These are phyloP conservation scores for Calidris pugnax DNA, from an alignment of 2,113 vertebrate species.

Conservation along the genomic window DNA sequence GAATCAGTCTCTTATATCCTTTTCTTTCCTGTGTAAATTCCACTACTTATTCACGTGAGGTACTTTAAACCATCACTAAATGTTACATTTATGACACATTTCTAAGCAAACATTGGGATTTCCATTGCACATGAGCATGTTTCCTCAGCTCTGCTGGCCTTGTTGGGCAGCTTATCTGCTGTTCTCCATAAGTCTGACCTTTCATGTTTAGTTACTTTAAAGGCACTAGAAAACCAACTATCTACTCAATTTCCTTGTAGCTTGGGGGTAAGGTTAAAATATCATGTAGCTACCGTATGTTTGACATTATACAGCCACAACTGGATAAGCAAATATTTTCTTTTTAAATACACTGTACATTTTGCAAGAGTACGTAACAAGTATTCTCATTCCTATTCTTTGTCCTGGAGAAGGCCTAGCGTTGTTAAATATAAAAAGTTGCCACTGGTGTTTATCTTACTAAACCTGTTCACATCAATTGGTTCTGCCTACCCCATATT, in stretches of 20 bases:
- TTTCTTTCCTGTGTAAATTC: not conserved
- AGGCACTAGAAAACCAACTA: slow-evolving; percentile 10
- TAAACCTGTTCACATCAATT: slow-evolving; percentile 57
- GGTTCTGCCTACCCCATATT: slow-evolving; percentile 56
- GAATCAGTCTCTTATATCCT: not conserved
- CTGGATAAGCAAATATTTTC: slow-evolving; percentile 64
- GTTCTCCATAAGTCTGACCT: slow-evolving; percentile 19
- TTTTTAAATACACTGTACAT: slow-evolving; percentile 21
- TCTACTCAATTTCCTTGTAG: slow-evolving; percentile 36
- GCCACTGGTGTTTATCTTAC: slow-evolving; percentile 52
- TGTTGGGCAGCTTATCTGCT: slow-evolving; percentile 45
- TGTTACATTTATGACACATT: not conserved
- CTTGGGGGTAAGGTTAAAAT: slow-evolving; percentile 58
- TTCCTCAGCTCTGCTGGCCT: slow-evolving; percentile 16
- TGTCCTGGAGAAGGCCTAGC: not conserved
- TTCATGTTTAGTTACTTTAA: slow-evolving; percentile 22
- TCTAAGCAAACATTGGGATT: slow-evolving; percentile 21
- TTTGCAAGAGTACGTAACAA: not conserved
- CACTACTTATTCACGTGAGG: not conserved
- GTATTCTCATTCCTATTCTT: slow-evolving; percentile 2
- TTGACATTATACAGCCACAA: slow-evolving; percentile 30
- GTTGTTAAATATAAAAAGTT: slow-evolving; percentile 24
- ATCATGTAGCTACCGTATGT: slow-evolving; percentile 9
- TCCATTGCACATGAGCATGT: not conserved
- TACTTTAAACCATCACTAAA: slow-evolving; percentile 14